These are phyloP conservation scores for Ciconia boyciana DNA, from an alignment of 2,113 vertebrate species.

Conservation along the genomic window DNA sequence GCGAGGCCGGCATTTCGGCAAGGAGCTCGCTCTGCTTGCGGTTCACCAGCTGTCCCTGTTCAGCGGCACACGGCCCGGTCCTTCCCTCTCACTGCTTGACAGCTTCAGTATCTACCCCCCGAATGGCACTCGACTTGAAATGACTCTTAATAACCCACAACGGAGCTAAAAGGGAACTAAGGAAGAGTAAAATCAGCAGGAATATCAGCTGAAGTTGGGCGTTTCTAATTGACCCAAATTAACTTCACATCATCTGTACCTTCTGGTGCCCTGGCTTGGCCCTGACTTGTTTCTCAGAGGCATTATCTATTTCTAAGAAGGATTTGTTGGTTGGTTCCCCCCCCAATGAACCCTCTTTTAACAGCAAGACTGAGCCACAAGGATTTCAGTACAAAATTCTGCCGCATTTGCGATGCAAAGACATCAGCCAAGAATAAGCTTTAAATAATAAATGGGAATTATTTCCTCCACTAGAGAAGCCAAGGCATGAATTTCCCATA, in stretches of 20 bases:
- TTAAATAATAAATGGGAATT: not conserved
- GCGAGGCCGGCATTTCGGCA: rapidly evolving
- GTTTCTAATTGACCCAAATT: not conserved
- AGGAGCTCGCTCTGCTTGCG: rapidly evolving
- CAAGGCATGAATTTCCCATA: not conserved
- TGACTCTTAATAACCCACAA: not conserved
- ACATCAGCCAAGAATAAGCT: not conserved
- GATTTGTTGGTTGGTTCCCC: rapidly evolving
- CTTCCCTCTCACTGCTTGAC: not conserved
- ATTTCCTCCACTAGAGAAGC: not conserved
- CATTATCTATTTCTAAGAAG: not conserved
- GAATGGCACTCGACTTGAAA: rapidly evolving
- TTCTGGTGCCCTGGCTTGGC: not conserved
- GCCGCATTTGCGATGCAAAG: not conserved
- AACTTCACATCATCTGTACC: not conserved
- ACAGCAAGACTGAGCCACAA: not conserved
- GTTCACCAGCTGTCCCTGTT: not conserved
- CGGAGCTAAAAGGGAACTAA: not conserved
- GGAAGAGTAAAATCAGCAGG: not conserved
- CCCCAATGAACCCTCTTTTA: not conserved
- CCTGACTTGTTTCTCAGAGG: not conserved
- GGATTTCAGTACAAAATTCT: not conserved
- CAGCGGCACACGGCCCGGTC: not conserved
- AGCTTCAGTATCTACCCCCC: not conserved
- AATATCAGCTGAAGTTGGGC: not conserved